phyloP scores from a whole-genome alignment of 1,140 invertebrate genomes.

The Eurosta solidaginis region DNA sequence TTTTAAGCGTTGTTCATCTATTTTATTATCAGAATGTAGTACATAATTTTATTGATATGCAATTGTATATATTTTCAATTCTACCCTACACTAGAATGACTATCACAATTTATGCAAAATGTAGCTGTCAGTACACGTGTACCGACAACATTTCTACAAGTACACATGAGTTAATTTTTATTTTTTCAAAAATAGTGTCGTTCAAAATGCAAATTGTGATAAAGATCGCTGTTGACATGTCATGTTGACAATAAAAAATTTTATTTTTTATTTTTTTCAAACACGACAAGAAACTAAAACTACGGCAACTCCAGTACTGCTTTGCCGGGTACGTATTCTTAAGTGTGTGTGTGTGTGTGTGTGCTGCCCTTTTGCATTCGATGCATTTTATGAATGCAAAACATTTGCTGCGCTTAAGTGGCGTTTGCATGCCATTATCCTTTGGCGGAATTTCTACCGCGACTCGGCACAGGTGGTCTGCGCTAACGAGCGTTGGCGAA shows the following conservation, averaged over 20 bases:
- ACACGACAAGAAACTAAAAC: background rate
- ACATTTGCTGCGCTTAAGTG: background rate
- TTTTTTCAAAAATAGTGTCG: background rate
- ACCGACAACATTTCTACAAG: background rate
- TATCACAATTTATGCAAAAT: constrained; percentile 29
- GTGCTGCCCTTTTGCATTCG: background rate
- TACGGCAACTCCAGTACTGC: background rate
- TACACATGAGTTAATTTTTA: background rate
- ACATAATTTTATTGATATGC: too few relatives aligned
- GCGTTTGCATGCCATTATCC: constrained; percentile 22
- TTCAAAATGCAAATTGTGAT: constrained; percentile 16
- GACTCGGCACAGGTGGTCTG: background rate
- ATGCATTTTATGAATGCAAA: background rate
- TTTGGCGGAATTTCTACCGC: background rate
- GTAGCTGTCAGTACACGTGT: constrained; percentile 25
- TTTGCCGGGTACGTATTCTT: background rate
- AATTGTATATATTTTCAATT: background rate
- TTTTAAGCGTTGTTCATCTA: too few relatives aligned
- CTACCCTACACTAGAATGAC: background rate
- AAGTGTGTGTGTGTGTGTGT: background rate
- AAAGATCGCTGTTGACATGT: constrained; percentile 25
- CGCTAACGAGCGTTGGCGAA: background rate
- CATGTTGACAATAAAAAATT: constrained; percentile 24
- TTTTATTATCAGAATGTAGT: too few relatives aligned
- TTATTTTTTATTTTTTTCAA: constrained; percentile 24